phyloP scores from a whole-genome alignment of 2,113 vertebrate species.

The Cynocephalus volans region DNA sequence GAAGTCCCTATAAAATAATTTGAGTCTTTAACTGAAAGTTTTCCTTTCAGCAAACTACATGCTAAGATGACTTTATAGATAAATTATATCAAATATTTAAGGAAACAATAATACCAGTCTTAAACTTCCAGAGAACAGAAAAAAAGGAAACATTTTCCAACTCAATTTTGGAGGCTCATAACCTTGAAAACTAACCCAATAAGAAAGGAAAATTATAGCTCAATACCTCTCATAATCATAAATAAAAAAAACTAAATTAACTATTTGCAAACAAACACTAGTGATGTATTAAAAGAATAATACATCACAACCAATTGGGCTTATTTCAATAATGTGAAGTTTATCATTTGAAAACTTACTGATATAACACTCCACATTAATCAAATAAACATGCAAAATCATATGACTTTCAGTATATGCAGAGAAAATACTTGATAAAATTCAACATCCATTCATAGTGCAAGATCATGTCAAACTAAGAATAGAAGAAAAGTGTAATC shows the following conservation, averaged over 20 bases:
- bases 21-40: not conserved
- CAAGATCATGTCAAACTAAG: not conserved
- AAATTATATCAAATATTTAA: slow-evolving; percentile 32
- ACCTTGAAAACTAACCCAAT: not conserved
- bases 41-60: not conserved
- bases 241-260: not conserved
- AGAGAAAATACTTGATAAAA: not conserved
- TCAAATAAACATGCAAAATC: slow-evolving; percentile 14
- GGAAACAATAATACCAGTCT: not conserved
- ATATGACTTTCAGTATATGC: not conserved
- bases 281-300: not conserved
- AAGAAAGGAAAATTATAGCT: not conserved
- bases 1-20: not conserved
- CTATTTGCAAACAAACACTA: slow-evolving; percentile 6
- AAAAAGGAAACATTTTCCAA: not conserved
- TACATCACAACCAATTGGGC: not conserved
- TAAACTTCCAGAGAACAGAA: not conserved
- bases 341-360: slow-evolving; percentile 12
- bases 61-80: not conserved
- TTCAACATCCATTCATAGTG: slow-evolving; percentile 29
- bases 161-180: slow-evolving; percentile 20
- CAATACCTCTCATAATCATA: not conserved
- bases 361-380: not conserved
- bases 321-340: slow-evolving; percentile 22
- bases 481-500: slow-evolving; percentile 40